These are phyloP conservation scores for Drosophila erecta DNA, from an alignment of 1,140 invertebrate genomes.

Conservation along the genomic window DNA sequence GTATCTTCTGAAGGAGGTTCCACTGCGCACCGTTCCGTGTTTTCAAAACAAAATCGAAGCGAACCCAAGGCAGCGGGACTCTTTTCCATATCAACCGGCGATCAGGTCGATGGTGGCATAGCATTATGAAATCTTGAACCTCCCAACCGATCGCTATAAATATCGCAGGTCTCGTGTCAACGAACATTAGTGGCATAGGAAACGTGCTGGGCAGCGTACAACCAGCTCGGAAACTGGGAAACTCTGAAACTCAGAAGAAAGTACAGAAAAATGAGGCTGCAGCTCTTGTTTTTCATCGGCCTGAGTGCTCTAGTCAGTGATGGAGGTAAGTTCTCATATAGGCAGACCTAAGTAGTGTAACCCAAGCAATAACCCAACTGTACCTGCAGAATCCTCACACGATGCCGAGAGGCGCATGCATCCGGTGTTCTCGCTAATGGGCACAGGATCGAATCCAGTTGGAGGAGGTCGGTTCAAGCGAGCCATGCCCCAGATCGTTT, in stretches of 20 bases:
- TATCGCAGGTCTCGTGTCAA: constrained; percentile 67
- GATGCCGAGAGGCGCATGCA: constrained; percentile 72
- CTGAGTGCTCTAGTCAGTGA: constrained; percentile 40
- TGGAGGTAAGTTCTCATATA: constrained; percentile 30
- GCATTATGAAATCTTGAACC: constrained; percentile 52
- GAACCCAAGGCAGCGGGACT: constrained; percentile 29
- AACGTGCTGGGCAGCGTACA: constrained; percentile 59
- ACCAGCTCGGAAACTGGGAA: not conserved
- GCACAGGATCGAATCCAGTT: not conserved
- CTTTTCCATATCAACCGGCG: constrained; percentile 62
- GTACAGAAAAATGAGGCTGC: constrained; percentile 45
- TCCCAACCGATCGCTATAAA: constrained; percentile 54
- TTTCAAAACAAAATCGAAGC: constrained; percentile 8
- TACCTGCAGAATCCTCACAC: constrained; percentile 35
- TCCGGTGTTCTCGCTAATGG: constrained; percentile 40
- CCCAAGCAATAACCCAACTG: constrained; percentile 32
- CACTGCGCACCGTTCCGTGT: constrained; percentile 27
- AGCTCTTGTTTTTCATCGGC: constrained; percentile 29
- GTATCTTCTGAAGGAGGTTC: constrained; percentile 1
- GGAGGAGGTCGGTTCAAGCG: constrained; percentile 50
- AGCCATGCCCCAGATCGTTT: constrained; percentile 70
- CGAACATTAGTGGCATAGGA: constrained; percentile 53
- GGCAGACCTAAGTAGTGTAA: not conserved
- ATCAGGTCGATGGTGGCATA: constrained; percentile 33
- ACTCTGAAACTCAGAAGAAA: not conserved